A percentile compares a stretch with the other conserved stretches of the same genome.
Evolutionary conservation across 37 sponge, comb jelly and placozoan genomes (phyloP).

Genomic region (Amphimedon queenslandica): DNA sequence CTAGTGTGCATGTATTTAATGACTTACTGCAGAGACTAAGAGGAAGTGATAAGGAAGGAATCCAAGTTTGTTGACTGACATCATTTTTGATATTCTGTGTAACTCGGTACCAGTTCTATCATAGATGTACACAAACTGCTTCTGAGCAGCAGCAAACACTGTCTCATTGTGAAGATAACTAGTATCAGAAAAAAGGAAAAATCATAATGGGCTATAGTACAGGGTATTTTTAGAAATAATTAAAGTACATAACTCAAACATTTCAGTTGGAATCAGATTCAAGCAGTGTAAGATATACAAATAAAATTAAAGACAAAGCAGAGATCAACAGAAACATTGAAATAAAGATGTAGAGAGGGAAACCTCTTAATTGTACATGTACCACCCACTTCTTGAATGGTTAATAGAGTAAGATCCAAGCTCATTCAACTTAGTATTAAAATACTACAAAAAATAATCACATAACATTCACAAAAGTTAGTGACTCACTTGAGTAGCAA

Average conservation of each 20-base stretch:
- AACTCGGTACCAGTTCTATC: constrained; percentile 90
- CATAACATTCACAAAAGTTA: not conserved
- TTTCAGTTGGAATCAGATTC: no score
- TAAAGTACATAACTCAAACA: no score
- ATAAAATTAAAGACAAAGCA: no score
- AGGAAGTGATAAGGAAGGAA: constrained; percentile 98
- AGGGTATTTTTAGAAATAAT: no score
- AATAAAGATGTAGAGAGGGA: no score
- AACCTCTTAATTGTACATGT: no score
- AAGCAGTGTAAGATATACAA: no score
- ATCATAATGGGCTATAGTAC: no score
- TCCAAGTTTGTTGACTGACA: constrained; percentile 64
- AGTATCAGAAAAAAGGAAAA: not conserved
- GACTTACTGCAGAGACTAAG: constrained; percentile 86
- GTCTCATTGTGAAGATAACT: constrained; percentile 93
- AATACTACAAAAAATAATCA: constrained; percentile 42
- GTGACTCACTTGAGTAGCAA: constrained; percentile 72
- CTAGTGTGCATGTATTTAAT: not conserved
- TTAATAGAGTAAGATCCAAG: constrained; percentile 91
- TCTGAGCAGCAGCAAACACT: constrained; percentile 99
- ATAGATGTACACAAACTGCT: constrained; percentile 88
- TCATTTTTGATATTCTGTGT: constrained; percentile 83
- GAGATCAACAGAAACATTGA: no score
- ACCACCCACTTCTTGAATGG: constrained; percentile 92
- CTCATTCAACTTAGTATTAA: constrained; percentile 78